Conservation (phyloP, 2,113 vertebrate species). For the Setophaga coronata region DNA sequence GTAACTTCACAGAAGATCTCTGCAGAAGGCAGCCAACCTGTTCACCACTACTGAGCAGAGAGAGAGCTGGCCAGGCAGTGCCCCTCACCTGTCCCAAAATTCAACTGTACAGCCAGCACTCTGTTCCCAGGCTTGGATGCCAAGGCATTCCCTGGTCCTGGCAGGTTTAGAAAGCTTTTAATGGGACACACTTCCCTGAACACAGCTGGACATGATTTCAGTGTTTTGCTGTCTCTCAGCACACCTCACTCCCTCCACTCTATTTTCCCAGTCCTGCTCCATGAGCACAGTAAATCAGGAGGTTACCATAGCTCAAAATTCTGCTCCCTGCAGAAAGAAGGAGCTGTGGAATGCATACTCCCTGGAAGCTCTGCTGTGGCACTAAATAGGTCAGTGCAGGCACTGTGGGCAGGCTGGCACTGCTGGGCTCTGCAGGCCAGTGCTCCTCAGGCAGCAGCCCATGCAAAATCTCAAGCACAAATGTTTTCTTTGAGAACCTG, state of each 20-base stretch:
- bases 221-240: neutral
- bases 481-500: neutral
- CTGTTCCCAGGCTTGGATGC: neutral
- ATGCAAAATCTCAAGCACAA: neutral
- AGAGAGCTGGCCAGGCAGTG: neutral
- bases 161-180: neutral
- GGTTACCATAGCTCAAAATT: neutral
- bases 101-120: neutral
- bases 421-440: neutral
- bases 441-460: neutral
- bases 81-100: neutral
- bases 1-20: neutral
- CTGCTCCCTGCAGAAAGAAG: neutral
- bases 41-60: neutral
- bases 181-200: neutral
- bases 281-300: neutral
- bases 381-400: conserved; percentile 24
- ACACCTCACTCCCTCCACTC: neutral
- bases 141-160: neutral
- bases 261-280: neutral
- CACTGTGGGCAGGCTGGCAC: neutral
- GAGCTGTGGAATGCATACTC: neutral
- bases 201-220: neutral
- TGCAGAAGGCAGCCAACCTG: neutral
- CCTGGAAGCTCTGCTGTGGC: neutral